Percentiles rank a stretch among this genome's conserved stretches.
Evolutionary conservation across 2,113 vertebrate genomes (phyloP).

Genomic region (Tetrao urogallus): DNA sequence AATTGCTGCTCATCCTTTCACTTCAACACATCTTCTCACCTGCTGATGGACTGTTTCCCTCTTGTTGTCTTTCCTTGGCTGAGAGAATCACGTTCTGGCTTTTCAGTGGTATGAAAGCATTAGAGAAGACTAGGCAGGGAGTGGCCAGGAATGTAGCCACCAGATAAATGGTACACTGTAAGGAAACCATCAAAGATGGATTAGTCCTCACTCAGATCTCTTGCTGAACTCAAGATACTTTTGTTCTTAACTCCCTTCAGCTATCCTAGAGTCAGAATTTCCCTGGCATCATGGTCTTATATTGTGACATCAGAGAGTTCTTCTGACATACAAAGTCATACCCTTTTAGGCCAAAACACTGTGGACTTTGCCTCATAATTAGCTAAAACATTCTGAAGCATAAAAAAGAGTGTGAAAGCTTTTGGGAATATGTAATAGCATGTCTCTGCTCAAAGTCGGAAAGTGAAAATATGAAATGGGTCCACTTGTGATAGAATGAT

Average conservation of each 20-base stretch:
- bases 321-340: background rate
- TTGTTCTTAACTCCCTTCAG: background rate
- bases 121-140: background rate
- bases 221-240: background rate
- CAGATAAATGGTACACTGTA: conserved; percentile 3
- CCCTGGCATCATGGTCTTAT: background rate
- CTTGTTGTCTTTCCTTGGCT: background rate
- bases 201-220: background rate
- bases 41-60: background rate
- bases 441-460: background rate
- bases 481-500: background rate
- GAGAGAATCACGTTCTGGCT: background rate
- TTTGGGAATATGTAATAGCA: background rate
- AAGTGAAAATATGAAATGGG: background rate
- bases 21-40: conserved; percentile 11
- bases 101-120: background rate
- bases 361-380: fast-evolving
- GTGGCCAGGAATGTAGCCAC: background rate
- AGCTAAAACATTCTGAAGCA: background rate
- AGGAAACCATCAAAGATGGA: background rate
- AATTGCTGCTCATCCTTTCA: background rate
- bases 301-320: conserved; percentile 35
- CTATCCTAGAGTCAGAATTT: background rate
- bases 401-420: background rate
- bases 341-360: background rate